These are phyloP conservation scores for Dolomedes plantarius DNA, from an alignment of 2,888 invertebrate species.

Conservation along the genomic window DNA sequence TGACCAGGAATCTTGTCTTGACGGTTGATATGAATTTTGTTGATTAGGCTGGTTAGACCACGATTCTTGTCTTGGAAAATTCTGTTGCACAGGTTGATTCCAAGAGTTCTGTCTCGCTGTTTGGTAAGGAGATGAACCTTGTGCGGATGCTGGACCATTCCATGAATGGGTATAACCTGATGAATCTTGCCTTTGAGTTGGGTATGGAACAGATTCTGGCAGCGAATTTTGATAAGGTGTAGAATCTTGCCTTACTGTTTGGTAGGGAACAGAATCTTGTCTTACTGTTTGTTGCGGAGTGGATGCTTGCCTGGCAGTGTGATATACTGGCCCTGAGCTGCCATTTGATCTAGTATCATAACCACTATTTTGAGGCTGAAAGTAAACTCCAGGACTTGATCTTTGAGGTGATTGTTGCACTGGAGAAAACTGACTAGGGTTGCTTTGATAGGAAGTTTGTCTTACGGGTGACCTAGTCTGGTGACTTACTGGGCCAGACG, in stretches of 20 bases:
- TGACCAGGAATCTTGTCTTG: conserved; percentile 21
- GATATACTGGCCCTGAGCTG: not conserved
- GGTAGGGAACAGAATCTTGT: conserved; percentile 38
- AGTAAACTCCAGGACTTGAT: conserved; percentile 25
- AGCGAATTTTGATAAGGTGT: not conserved
- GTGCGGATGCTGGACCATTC: not conserved
- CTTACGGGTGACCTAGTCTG: conserved; percentile 34
- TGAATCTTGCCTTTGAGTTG: conserved; percentile 30
- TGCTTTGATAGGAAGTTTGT: conserved; percentile 44
- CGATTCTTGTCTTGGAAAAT: conserved; percentile 25
- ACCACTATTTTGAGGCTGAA: conserved; percentile 40
- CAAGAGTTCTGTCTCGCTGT: conserved; percentile 51
- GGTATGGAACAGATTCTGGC: not conserved
- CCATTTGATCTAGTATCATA: conserved; percentile 25
- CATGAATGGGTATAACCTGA: conserved; percentile 14
- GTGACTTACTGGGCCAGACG: conserved; percentile 21
- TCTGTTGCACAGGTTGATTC: conserved; percentile 34
- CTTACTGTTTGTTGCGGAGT: conserved; percentile 5
- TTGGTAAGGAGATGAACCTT: not conserved
- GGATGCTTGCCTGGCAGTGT: not conserved
- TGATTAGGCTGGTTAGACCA: conserved; percentile 12
- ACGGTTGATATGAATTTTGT: conserved; percentile 26
- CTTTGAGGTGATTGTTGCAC: conserved; percentile 44
- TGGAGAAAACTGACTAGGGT: conserved; percentile 55
- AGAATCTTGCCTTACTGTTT: conserved; percentile 20